Conservation (phyloP, 64 coral and sea anemone genomes). For the Exaiptasia diaphana region DNA sequence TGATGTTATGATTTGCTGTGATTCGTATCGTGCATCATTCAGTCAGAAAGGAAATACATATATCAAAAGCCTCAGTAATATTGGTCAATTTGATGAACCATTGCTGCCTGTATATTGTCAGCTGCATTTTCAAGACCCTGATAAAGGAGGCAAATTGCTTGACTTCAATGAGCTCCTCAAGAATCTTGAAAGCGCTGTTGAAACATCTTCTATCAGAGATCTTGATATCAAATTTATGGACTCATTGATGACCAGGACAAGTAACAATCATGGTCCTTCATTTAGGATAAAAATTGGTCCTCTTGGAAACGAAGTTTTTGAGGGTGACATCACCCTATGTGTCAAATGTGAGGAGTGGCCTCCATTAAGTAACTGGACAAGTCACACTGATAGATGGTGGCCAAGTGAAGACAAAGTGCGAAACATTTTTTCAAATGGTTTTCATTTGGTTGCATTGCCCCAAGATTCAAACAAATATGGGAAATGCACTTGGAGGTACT, state of each 20-base stretch:
- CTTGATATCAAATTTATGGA: too few relatives aligned
- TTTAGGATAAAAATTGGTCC: neutral
- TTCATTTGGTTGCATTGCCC: slow-evolving; percentile 47
- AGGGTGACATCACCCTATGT: neutral
- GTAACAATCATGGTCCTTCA: neutral
- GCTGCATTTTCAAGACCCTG: neutral
- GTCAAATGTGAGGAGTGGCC: slow-evolving; percentile 42
- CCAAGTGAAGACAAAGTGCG: neutral
- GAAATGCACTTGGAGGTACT: slow-evolving; percentile 50
- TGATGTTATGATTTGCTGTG: slow-evolving; percentile 34
- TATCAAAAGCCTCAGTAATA: too few relatives aligned
- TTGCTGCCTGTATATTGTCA: too few relatives aligned
- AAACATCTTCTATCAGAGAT: too few relatives aligned
- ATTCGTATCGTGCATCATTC: slow-evolving; percentile 5
- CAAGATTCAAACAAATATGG: slow-evolving; percentile 9
- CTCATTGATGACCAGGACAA: too few relatives aligned
- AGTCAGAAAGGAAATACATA: neutral
- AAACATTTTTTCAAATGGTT: slow-evolving; percentile 39
- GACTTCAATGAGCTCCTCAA: neutral
- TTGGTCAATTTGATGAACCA: too few relatives aligned
- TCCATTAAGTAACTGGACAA: slow-evolving; percentile 19
- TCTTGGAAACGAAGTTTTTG: neutral
- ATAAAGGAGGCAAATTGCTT: too few relatives aligned
- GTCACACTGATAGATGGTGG: slow-evolving; percentile 22
- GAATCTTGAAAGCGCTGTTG: too few relatives aligned